phyloP scores from a whole-genome alignment of 1,140 invertebrate species.

The Propsilocerus akamusi region DNA sequence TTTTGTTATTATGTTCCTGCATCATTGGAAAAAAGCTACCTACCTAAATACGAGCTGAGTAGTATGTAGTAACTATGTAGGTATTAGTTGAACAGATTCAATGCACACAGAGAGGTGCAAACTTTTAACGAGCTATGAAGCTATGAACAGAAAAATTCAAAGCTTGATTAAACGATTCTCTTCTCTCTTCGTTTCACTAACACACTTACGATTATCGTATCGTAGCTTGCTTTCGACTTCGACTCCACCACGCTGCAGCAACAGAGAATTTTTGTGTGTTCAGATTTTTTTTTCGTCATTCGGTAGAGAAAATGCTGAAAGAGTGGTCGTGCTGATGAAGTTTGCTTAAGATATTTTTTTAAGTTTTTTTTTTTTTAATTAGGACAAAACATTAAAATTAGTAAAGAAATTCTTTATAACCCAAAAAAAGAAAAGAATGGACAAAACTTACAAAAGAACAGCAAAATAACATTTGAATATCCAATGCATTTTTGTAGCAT shows the following conservation, averaged over 20 bases:
- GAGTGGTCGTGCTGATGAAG: not conserved
- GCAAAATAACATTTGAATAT: too few species aligned
- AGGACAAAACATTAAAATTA: not conserved
- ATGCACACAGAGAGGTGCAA: too few species aligned
- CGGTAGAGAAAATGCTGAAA: not conserved
- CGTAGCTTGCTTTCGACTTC: not conserved
- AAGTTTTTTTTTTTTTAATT: not conserved
- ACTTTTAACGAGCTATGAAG: too few species aligned
- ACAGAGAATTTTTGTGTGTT: not conserved
- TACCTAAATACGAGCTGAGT: too few species aligned
- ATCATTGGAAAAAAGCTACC: too few species aligned
- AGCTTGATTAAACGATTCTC: too few species aligned
- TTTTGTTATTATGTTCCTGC: too few species aligned
- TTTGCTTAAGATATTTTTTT: slow-evolving; percentile 3
- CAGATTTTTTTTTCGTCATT: not conserved
- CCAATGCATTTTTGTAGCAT: not conserved
- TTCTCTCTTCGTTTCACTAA: not conserved
- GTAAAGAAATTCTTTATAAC: not conserved
- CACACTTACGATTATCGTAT: not conserved
- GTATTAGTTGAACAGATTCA: too few species aligned
- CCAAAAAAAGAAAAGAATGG: not conserved
- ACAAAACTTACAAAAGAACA: too few species aligned
- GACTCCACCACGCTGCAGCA: not conserved
- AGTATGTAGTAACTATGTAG: too few species aligned
- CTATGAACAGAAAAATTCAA: too few species aligned